A percentile compares a stretch with the other conserved stretches of the same genome.
These are phyloP conservation scores for Melanotaenia duboulayi DNA, from an alignment of 2,113 vertebrate genomes.

Conservation along the genomic window DNA sequence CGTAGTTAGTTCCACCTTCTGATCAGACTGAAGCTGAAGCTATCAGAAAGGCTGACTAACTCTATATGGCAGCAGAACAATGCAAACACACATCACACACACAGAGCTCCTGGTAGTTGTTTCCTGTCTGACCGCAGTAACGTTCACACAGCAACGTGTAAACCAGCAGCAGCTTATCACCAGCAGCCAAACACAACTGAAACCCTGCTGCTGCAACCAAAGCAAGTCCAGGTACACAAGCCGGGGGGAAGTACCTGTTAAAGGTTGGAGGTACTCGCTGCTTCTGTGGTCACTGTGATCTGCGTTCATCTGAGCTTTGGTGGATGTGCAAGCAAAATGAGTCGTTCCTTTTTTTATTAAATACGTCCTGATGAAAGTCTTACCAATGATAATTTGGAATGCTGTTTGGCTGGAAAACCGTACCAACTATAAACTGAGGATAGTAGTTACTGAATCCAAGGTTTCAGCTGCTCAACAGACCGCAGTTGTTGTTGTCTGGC, in stretches of 20 bases:
- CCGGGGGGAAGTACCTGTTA: not conserved
- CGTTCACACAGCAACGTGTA: constrained; percentile 26
- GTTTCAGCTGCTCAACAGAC: too few species aligned
- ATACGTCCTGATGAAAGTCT: not conserved
- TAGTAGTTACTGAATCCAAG: too few species aligned
- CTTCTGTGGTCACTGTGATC: not conserved
- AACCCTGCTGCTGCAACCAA: constrained; percentile 37
- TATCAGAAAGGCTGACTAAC: too few species aligned
- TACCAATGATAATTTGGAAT: not conserved
- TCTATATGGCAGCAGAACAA: not conserved
- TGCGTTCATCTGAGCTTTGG: not conserved
- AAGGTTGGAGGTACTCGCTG: too few species aligned
- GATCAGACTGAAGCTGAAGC: too few species aligned
- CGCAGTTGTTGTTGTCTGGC: too few species aligned
- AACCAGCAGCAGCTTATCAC: constrained; percentile 52
- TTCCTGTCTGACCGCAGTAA: constrained; percentile 65
- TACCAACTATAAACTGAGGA: too few species aligned
- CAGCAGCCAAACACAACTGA: constrained; percentile 60
- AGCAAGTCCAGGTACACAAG: constrained; percentile 21
- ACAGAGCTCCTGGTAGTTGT: constrained; percentile 28
- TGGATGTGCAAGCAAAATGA: not conserved
- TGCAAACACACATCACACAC: not conserved
- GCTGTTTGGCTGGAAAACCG: not conserved
- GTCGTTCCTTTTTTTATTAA: not conserved
- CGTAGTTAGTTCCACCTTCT: too few species aligned